Conservation (phyloP, 1,140 invertebrate genomes). For the Chionoecetes opilio region DNA sequence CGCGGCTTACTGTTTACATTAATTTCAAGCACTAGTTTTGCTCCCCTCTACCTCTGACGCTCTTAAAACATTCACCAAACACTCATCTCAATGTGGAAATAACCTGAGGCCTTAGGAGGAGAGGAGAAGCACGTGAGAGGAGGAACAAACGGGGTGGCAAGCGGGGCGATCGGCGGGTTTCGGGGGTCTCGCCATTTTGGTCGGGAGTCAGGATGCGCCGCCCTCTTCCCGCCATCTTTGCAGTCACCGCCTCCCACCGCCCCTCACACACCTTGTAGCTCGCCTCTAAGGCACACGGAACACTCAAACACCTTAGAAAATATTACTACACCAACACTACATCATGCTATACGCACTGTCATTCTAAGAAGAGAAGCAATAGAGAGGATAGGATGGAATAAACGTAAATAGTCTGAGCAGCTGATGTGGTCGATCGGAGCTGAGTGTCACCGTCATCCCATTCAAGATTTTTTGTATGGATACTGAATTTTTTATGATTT, state of each 20-base stretch:
- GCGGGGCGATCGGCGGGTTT: not conserved
- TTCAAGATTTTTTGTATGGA: constrained; percentile 16
- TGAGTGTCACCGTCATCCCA: not conserved
- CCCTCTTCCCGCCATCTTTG: constrained; percentile 70
- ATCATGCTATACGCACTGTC: not conserved
- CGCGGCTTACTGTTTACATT: not conserved
- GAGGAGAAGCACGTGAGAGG: not conserved
- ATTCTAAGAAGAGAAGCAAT: not conserved
- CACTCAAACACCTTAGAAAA: not conserved
- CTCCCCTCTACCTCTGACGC: not conserved
- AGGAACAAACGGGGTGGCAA: not conserved
- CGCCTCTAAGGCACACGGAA: not conserved
- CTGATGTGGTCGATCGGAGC: not conserved
- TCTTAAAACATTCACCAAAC: not conserved
- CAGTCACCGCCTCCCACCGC: constrained; percentile 47
- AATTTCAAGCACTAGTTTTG: not conserved
- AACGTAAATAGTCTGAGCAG: not conserved
- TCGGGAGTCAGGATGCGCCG: not conserved
- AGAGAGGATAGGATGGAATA: not conserved
- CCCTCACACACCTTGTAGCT: not conserved
- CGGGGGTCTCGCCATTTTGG: constrained; percentile 69
- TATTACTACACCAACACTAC: not conserved
- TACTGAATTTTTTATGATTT: constrained; percentile 42
- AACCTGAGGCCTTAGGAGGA: not conserved
- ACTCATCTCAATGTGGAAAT: not conserved